Evolutionary conservation across 2,888 invertebrate species (phyloP), one percentile per base, ranked within the genome.

Genomic region (Zonitis immaculata): DNA sequence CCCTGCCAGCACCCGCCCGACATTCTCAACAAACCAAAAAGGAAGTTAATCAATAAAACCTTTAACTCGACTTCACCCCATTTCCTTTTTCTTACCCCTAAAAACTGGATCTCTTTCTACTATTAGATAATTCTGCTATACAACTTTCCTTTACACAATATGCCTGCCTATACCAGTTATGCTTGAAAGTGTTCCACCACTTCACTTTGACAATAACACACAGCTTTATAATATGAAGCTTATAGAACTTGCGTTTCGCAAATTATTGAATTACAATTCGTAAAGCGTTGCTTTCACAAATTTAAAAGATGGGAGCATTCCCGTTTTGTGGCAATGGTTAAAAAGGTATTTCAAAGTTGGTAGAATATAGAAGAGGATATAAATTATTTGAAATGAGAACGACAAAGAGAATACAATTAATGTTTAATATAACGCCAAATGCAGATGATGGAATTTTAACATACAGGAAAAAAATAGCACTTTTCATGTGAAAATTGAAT

Each of bases 11-110:
- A n/a, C n/a, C n/a, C n/a, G n/a, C n/a, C n/a, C n/a, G n/a, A n/a
- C n/a, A n/a, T n/a, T n/a, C n/a, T n/a, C n/a, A n/a, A n/a, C 65
- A 62, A 66, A 66, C 65, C 67, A 62, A 67, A 68, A 65, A 35
- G 67, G 66, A 69, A 67, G 66, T 68, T 68, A 70, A 70, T 71
- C 71, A 70, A 71, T 71, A 71, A 68, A 70, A 70, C 69, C 71
- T 70, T 68, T 68, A 66, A 68, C 66, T 68, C 61, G 67, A 66
- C 64, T 68, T 69, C n/a, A n/a, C 61, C 63, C 66, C 64, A 62
- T 69, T 65, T 66, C 63, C 65, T 63, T 22, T 5, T 22, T 5
- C 18, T 8, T 16, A 16, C 35, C 16, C 22, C 22, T 22, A 22
- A 35, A 35, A 61, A 58, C 55, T 58, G 62, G 60, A 60, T 63